Percentiles rank a stretch among this genome's conserved stretches.
phyloP scores from a whole-genome alignment of 2,797 vertebrate genomes.

The Psittacula echo region DNA sequence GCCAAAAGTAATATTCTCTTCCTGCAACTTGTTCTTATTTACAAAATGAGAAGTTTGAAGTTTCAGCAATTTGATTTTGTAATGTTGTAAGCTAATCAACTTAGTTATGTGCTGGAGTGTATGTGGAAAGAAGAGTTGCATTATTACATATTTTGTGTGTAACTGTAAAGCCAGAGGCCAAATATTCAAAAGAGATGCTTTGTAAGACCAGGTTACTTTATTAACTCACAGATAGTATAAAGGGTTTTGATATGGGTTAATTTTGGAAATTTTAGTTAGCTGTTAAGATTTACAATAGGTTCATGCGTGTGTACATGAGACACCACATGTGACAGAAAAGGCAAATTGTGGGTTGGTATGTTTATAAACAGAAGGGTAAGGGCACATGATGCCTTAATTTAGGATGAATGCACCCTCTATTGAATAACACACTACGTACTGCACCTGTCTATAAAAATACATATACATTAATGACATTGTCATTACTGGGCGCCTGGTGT shows the following conservation, averaged over 20 bases:
- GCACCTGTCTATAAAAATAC: neutral
- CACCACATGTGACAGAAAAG: neutral
- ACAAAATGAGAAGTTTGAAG: slow-evolving; percentile 58
- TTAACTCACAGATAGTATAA: neutral
- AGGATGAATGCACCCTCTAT: neutral
- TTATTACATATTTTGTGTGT: neutral
- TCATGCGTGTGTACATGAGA: neutral
- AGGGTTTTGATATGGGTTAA: neutral
- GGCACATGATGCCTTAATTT: neutral
- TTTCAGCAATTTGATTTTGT: slow-evolving; percentile 42
- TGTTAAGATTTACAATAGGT: neutral
- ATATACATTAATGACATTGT: neutral
- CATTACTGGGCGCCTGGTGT: neutral
- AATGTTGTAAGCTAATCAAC: slow-evolving; percentile 51
- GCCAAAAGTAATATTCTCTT: slow-evolving; percentile 66
- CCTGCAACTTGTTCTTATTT: slow-evolving; percentile 70
- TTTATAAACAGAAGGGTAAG: neutral
- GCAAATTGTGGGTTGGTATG: rapidly evolving
- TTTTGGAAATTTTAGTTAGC: neutral
- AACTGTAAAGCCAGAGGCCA: neutral
- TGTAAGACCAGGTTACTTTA: neutral
- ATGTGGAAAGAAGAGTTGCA: neutral
- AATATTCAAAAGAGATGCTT: neutral
- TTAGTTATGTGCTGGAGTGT: neutral
- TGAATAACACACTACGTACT: neutral